A percentile compares a stretch with the other conserved stretches of the same genome.
These are phyloP conservation scores for Hemicentrotus pulcherrimus DNA, from an alignment of 35 echinoderm and acorn worm species.

Conservation along the genomic window DNA sequence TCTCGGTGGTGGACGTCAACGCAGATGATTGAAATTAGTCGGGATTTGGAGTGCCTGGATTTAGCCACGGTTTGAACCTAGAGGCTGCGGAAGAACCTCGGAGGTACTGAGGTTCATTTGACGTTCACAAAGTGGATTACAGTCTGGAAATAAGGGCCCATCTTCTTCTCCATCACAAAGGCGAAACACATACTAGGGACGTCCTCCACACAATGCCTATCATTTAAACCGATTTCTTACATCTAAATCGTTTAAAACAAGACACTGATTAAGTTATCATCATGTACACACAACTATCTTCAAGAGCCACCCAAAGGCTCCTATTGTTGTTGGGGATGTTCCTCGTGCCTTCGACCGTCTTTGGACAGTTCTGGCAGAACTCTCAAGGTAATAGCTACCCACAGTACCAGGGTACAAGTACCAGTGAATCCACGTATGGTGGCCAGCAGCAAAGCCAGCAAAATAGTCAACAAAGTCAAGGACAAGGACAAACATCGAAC, in stretches of 20 bases:
- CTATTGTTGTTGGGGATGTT: neutral
- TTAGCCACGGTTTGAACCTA: neutral
- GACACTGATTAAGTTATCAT: neutral
- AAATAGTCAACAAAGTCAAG: neutral
- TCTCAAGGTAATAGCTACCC: neutral
- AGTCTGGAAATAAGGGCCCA: neutral
- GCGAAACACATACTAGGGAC: neutral
- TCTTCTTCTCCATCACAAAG: neutral
- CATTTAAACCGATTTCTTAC: neutral
- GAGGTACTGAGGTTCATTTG: neutral
- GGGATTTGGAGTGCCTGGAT: neutral
- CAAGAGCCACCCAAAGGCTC: neutral
- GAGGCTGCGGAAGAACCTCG: neutral
- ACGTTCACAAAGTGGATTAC: neutral
- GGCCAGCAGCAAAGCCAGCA: neutral
- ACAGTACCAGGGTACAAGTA: neutral
- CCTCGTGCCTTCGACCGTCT: neutral
- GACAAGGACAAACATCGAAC: neutral
- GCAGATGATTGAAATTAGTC: neutral
- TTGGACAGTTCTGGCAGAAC: constrained; percentile 8
- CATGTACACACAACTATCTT: neutral
- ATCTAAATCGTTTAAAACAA: neutral
- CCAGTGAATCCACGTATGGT: neutral
- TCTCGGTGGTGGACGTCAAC: neutral
- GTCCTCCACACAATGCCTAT: neutral